Evolutionary conservation across 1,140 invertebrate genomes (phyloP), one percentile per base, ranked within the genome.

Genomic region (Drosophila takahashii): DNA sequence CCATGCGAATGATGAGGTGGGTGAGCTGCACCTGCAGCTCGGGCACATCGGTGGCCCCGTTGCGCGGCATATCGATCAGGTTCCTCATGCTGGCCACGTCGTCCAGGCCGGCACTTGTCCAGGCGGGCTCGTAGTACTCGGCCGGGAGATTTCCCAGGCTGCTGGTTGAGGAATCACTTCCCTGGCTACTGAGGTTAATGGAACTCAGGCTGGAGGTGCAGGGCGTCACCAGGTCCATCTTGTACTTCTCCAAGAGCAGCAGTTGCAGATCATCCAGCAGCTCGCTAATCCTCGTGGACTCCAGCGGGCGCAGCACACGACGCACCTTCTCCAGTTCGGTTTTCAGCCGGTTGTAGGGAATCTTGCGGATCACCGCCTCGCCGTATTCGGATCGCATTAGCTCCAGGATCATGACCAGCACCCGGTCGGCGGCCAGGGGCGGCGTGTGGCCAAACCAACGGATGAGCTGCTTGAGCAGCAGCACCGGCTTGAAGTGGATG

Each of bases 391-490:
- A 90, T 4, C 77, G 62, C 44, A 92, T 27, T 10, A 92, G 61
- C 22, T 76, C 70, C 29, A 90, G n/a, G 44, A 92, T 51, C 8
- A 92, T 36, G 13, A 77, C 15, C 41, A 92, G 65, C 1, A 92
- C 91, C 5, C 73, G 77, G 27, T 89, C 72, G 0, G 64, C 7
- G 18, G 57, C 73, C 13, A 62, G n/a, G 0, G 48, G 48, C 0
- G 91, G 90, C 15, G 51, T 51, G 13, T 47, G 47, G 0, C 54
- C 78, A 50, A 92, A 91, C 91, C 91, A 92, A 7, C 89, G 85
- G n/a, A 92, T 92, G 0, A 92, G 50, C 13, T 92, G 89, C 39
- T 92, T 92, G 3, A 79, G 59, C 6, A 92, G 34, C n/a, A 77
- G 16, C 6, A 81, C 54, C 6, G 86, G 69, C 22, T 91, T 87